Conservation (phyloP, 1,140 invertebrate genomes). For the Drosophila trapezifrons region DNA sequence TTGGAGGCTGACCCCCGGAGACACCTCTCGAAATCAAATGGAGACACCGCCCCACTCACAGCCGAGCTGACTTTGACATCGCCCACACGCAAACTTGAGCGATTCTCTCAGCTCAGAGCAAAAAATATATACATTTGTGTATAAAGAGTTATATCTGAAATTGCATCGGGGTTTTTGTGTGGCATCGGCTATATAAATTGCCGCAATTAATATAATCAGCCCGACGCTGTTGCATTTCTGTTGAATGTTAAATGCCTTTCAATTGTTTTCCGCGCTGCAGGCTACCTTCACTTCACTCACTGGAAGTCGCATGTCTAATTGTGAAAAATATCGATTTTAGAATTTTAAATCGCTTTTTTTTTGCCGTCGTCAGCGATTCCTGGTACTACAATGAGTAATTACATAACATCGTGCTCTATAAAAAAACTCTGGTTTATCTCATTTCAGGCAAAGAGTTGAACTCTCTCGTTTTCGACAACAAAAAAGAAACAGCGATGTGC, state of each 20-base stretch:
- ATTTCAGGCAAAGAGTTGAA: slow-evolving; percentile 21
- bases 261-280: slow-evolving; percentile 49
- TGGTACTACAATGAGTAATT: slow-evolving; percentile 23
- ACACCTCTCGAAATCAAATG: slow-evolving; percentile 47
- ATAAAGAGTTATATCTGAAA: slow-evolving; percentile 17
- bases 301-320: slow-evolving; percentile 56
- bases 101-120: slow-evolving; percentile 12
- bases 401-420: slow-evolving; percentile 20
- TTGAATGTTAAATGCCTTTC: slow-evolving; percentile 62
- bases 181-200: slow-evolving; percentile 52
- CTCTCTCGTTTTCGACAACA: slow-evolving; percentile 25
- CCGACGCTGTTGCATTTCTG: slow-evolving; percentile 42
- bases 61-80: slow-evolving; percentile 45
- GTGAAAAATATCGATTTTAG: slow-evolving; percentile 66
- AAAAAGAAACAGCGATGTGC: slow-evolving; percentile 17
- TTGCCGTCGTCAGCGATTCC: slow-evolving; percentile 19
- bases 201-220: slow-evolving; percentile 69
- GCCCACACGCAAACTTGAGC: slow-evolving; percentile 66
- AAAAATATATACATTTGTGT: slow-evolving; percentile 1
- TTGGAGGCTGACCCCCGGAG: slow-evolving; percentile 62
- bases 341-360: slow-evolving; percentile 63
- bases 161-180: slow-evolving; percentile 26
- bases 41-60: slow-evolving; percentile 21
- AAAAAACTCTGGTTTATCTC: slow-evolving; percentile 20
- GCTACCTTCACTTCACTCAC: slow-evolving; percentile 5